Conservation (phyloP, 2,113 vertebrate genomes). For the Raphicerus campestris region DNA sequence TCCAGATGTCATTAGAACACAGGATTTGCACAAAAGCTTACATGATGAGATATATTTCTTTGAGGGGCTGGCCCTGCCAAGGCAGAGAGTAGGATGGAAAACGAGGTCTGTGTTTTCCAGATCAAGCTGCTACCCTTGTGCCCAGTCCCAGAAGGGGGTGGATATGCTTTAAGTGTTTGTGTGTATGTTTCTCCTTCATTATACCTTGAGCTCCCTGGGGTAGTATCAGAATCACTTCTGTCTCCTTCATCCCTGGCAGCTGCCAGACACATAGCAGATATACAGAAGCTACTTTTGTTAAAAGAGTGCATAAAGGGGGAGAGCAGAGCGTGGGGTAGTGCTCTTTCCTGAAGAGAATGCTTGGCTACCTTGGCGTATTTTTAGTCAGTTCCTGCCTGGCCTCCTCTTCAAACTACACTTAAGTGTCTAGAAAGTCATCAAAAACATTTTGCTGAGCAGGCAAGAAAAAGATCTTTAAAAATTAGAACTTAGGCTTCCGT, state of each 20-base stretch:
- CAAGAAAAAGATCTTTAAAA: not conserved
- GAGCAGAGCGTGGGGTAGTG: not conserved
- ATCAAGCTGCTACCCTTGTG: not conserved
- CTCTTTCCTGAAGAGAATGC: not conserved
- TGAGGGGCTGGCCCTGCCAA: not conserved
- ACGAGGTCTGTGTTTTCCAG: not conserved
- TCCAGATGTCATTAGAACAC: not conserved
- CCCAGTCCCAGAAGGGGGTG: not conserved
- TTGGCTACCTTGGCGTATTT: not conserved
- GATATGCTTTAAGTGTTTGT: not conserved
- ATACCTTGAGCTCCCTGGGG: not conserved
- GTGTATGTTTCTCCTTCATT: not conserved
- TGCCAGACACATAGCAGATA: not conserved
- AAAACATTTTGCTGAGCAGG: not conserved
- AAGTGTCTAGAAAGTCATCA: not conserved
- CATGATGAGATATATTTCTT: not conserved
- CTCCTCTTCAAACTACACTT: not conserved
- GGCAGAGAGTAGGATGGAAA: not conserved
- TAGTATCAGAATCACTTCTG: not conserved
- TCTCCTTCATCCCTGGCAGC: not conserved
- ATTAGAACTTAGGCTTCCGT: not conserved
- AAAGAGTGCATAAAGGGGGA: not conserved
- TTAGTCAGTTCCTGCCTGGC: not conserved
- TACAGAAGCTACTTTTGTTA: not conserved
- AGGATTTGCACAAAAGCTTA: not conserved